Percentiles rank a stretch among this genome's conserved stretches.
phyloP scores from a whole-genome alignment of 2,888 invertebrate species.

The Homarus gammarus region DNA sequence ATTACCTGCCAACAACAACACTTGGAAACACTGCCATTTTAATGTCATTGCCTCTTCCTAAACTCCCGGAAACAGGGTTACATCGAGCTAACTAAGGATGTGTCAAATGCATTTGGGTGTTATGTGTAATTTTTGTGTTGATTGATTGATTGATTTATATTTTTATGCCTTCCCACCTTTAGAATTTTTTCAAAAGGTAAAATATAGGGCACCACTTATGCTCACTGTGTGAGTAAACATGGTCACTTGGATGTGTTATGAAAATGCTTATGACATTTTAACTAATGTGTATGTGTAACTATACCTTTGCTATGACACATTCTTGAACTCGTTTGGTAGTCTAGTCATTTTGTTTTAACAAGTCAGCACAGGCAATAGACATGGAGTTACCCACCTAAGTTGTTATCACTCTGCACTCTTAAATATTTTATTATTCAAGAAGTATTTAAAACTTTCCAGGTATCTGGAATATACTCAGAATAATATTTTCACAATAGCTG shows the following conservation, averaged over 20 bases:
- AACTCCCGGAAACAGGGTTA: constrained; percentile 64
- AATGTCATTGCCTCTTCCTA: constrained; percentile 40
- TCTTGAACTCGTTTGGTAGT: constrained; percentile 52
- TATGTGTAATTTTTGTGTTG: background rate
- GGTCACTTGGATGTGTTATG: background rate
- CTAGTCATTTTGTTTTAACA: constrained; percentile 63
- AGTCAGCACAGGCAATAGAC: constrained; percentile 64
- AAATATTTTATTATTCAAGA: background rate
- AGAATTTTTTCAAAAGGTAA: background rate
- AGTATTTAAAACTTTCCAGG: background rate
- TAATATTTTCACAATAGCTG: background rate
- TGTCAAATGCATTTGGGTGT: constrained; percentile 25
- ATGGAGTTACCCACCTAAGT: constrained; percentile 59
- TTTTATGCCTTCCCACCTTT: background rate
- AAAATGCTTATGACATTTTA: background rate
- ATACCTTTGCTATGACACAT: constrained; percentile 28
- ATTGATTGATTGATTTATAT: background rate
- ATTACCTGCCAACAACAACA: constrained; percentile 33
- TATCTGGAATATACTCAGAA: background rate
- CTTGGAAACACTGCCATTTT: constrained; percentile 53
- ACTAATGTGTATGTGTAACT: background rate
- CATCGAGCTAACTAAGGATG: constrained; percentile 23
- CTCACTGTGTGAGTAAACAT: constrained; percentile 3
- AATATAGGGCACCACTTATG: background rate
- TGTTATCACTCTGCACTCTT: background rate